Base-by-base conservation (phyloP, 2,797 vertebrate species). In the Anisognathus igniventris region DNA sequence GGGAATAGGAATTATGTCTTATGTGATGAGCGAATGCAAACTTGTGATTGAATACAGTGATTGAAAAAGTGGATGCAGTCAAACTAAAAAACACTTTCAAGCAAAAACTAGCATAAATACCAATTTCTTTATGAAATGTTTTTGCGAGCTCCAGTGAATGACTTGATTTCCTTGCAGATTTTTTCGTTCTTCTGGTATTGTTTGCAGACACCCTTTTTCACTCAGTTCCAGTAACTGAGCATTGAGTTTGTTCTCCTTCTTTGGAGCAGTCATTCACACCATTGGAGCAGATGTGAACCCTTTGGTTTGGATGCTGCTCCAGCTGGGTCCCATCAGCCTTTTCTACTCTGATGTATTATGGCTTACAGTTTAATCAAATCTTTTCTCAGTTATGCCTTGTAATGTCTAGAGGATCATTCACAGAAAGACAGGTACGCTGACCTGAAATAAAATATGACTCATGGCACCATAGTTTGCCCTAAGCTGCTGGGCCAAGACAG, bases 341-440 rank as follows among this genome's bases (percentile, higher is more conserved):
- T 47, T 30, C 14, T 48, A 14, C 12, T 40, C 44, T 64, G 47
- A n/a, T 4, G 6, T n/a, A 31, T 48, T 58, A 57, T 10, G 10
- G 9, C 25, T 47, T 76, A n/a, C 3, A 48, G n/a, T 64, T 74
- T 74, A 37, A 47, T 25, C 2, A 86, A 74, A 28, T 37, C 1
- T 58, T 62, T 77, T 61, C n/a, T 68, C 45, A 62, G 21, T 68
- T 65, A 22, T 25, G 14, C 12, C 22, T 28, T 73, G 18, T 23
- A 57, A 21, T 73, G 90, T 84, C 42, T 62, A 44, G 58, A 40
- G 37, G 10, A 21, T 39, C 9, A 13, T 28, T 37, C n/a, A 27
- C 33, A 66, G 28, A 57, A 57, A 39, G 20, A 40, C 24, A 14
- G 0, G 0, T 27, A n/a, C 0, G 0, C 3, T 62, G 45, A 39